These are phyloP conservation scores for Hoplostethus atlanticus DNA, from an alignment of 2,797 vertebrate genomes.

Conservation along the genomic window DNA sequence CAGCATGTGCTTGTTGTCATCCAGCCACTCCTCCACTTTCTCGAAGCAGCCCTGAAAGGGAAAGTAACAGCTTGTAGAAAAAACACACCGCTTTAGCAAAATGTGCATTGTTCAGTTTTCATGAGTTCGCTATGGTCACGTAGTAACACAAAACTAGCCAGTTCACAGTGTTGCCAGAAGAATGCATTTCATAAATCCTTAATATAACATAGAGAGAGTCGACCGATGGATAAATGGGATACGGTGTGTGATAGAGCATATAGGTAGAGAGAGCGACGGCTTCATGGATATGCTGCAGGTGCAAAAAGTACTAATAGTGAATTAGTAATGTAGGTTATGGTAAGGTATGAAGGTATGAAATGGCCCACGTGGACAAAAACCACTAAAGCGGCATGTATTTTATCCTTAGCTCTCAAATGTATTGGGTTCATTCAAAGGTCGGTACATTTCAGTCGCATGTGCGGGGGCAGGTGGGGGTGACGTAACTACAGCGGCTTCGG, in stretches of 20 bases:
- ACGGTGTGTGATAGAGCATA: not conserved
- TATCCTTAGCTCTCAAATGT: slow-evolving; percentile 9
- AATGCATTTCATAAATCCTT: not conserved
- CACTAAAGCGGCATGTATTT: slow-evolving; percentile 2
- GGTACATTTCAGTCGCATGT: not conserved
- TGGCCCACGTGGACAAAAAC: slow-evolving; percentile 16
- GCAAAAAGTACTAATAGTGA: slow-evolving; percentile 40
- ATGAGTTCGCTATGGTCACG: slow-evolving; percentile 2
- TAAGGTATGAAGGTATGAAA: not conserved
- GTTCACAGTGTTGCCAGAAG: not conserved
- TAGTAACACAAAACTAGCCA: slow-evolving; percentile 3
- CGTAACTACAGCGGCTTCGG: slow-evolving; percentile 29
- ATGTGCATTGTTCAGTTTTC: not conserved
- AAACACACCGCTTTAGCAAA: slow-evolving; percentile 10
- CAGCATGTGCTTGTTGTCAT: slow-evolving; percentile 94
- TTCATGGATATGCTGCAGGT: slow-evolving; percentile 6
- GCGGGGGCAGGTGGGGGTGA: slow-evolving; percentile 7
- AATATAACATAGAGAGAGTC: not conserved
- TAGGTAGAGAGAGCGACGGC: not conserved
- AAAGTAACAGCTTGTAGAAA: slow-evolving; percentile 33
- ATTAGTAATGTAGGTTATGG: slow-evolving; percentile 25
- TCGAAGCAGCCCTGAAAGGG: slow-evolving; percentile 93
- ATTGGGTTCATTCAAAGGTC: slow-evolving; percentile 59
- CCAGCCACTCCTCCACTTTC: slow-evolving; percentile 94
- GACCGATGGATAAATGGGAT: not conserved